Base-by-base conservation (phyloP, 2,797 vertebrate species). In the Tapera naevia region DNA sequence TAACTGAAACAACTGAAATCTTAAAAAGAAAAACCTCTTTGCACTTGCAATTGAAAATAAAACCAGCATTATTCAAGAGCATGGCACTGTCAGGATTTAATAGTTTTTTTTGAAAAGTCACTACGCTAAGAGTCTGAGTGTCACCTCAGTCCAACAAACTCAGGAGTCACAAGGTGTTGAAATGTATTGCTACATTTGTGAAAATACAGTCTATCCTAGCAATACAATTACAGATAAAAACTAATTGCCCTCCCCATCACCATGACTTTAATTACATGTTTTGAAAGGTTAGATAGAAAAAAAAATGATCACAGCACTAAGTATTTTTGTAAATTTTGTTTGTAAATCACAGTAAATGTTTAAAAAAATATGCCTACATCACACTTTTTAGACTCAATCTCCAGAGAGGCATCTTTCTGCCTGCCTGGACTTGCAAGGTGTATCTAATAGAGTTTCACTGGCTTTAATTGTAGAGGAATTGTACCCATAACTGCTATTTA, bases 291-390 rank as follows among this genome's bases (percentile, higher is more conserved):
- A 88, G 16, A 75, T 2, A 81, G 24, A 60, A 65, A 64, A 69
- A 69, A 61, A 61, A 25, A 5, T 0, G 1, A 67, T 28, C 8
- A 56, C 0, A 1, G 10, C 39, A 56, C 23, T 74, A 37, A 15
- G 32, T 16, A 28, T 66, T 89, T 58, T 11, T 24, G 23, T 48
- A 48, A 46, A 48, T 48, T 23, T 43, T 43, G n/a, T 61, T 70
- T 62, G 54, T 62, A 91, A 71, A 57, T 23, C 27, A 76, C 16
- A 67, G 33, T 22, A 64, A 50, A 50, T 54, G 54, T n/a, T 9
- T 67, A 62, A 62, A 58, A 71, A 48, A 65, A 54, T 37, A 46
- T 2, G 17, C 12, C n/a, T 85, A 22, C 7, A 39, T 35, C 8
- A 62, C 12, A 35, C 35, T 43, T n/a, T 57, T 37, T 17, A 74